Conservation (phyloP, 2,797 vertebrate genomes). For the Neosilurus mollespiculum region DNA sequence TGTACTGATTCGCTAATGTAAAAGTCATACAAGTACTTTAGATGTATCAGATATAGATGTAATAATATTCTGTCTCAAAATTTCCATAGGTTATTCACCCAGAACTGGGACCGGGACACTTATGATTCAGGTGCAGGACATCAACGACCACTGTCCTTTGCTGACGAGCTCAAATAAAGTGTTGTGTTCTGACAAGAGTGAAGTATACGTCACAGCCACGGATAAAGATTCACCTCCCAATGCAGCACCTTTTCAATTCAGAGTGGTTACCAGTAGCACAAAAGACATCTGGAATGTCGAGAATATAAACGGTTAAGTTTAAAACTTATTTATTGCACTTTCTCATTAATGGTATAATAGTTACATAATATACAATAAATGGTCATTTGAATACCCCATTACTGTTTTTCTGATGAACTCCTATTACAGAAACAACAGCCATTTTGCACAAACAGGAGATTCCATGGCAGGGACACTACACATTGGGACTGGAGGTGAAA, state of each 20-base stretch:
- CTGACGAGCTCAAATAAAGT: constrained; percentile 67
- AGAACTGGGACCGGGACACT: constrained; percentile 91
- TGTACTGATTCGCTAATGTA: too few relatives aligned
- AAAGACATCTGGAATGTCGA: constrained; percentile 77
- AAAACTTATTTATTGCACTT: neutral
- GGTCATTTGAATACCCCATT: neutral
- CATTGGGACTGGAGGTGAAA: constrained; percentile 61
- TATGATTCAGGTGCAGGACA: constrained; percentile 80
- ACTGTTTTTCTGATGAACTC: neutral
- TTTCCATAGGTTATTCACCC: constrained; percentile 67
- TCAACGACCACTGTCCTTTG: constrained; percentile 88
- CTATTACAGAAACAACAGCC: constrained; percentile 63
- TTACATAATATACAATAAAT: neutral
- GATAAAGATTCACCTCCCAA: constrained; percentile 80
- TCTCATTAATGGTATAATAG: neutral
- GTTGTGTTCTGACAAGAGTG: constrained; percentile 69
- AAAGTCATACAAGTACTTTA: too few relatives aligned
- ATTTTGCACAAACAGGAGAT: constrained; percentile 62
- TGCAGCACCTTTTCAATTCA: constrained; percentile 80
- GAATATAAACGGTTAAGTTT: constrained; percentile 74
- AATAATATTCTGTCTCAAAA: neutral
- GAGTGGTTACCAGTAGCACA: constrained; percentile 63
- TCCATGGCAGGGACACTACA: constrained; percentile 71
- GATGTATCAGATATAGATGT: neutral
- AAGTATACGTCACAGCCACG: constrained; percentile 76